Base-by-base conservation (phyloP, 2,888 invertebrate genomes). In the Macrostomum cliftonense region DNA sequence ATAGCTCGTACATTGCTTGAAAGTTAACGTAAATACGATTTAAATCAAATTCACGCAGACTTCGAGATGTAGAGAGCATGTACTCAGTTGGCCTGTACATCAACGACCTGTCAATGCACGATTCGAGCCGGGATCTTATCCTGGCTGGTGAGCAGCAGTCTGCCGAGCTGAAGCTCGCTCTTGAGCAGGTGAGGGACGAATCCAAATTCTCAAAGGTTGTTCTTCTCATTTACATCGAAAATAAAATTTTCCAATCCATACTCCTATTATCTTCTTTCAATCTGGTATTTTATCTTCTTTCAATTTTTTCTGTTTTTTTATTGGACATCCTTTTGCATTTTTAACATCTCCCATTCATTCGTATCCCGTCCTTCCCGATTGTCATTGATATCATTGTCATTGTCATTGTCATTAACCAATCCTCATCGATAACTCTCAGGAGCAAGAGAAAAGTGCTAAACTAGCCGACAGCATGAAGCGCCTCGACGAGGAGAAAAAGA, bases 21-120 rank as follows among this genome's bases (percentile, higher is more conserved):
- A 16, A n/a, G 37, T 16, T 19, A n/a, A n/a, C n/a, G n/a, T n/a
- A n/a, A n/a, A n/a, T n/a, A n/a, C n/a, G n/a, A n/a, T n/a, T 9
- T 28, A 9, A 7, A 28, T 7, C 28, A 7, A 7, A 4, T 28
- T 28, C 9, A 9, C 4, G 9, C n/a, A 28, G 28, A 9, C 87
- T 93, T 86, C 84, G 85, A 0, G 87, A 89, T 68, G 74, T 95
- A 43, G 82, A 84, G n/a, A 82, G 86, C 0, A 77, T 95, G 59
- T 83, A 89, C 53, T 81, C 82, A 43, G 84, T 87, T 0, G 91
- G 93, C 0, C 77, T 95, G 0, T 95, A 87, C 67, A 91, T 95
- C 65, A 95, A 95, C 65, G 95, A 95, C 72, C 76, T 95, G 46
- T 89, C 91, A 13, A 87, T 95, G 83, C 93, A 95, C 64, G 95